A percentile compares a stretch with the other conserved stretches of the same genome.
Conservation (phyloP, 1,140 invertebrate species). For the Phthorimaea operculella region DNA sequence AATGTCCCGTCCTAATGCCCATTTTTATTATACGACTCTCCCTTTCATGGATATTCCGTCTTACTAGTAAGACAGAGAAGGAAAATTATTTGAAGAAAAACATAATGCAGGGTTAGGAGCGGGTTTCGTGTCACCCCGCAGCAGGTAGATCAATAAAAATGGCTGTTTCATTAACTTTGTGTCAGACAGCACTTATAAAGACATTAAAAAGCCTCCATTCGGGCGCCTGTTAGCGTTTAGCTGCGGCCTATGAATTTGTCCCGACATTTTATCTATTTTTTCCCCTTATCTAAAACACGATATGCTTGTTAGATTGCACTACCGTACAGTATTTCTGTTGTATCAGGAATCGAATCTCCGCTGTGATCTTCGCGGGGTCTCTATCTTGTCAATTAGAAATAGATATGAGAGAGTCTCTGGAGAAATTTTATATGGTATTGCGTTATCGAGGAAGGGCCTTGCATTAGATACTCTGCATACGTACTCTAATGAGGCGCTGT, state of each 20-base stretch:
- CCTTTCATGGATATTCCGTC: constrained; percentile 19
- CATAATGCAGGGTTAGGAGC: constrained; percentile 55
- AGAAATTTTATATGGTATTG: constrained; percentile 1
- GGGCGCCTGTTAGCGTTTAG: constrained; percentile 33
- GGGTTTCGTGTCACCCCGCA: constrained; percentile 54
- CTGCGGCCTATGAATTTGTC: constrained; percentile 16
- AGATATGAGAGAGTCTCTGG: background rate
- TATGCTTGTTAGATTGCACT: constrained; percentile 11
- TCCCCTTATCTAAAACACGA: constrained; percentile 17
- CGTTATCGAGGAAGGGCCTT: background rate
- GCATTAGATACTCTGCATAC: constrained; percentile 23
- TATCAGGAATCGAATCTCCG: background rate
- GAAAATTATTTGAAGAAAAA: constrained; percentile 60
- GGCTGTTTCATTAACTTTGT: constrained; percentile 61
- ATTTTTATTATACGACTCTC: constrained; percentile 28
- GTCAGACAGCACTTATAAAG: constrained; percentile 64
- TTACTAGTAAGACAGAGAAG: constrained; percentile 24
- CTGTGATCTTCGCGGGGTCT: background rate
- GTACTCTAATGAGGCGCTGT: constrained; percentile 48
- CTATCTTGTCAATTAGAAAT: background rate
- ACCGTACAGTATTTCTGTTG: constrained; percentile 4
- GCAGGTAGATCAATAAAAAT: constrained; percentile 66
- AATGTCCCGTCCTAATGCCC: constrained; percentile 51
- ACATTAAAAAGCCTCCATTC: constrained; percentile 56
- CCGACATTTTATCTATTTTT: constrained; percentile 8